Base-by-base conservation (phyloP, 64 coral and sea anemone species). In the Montipora cactus region DNA sequence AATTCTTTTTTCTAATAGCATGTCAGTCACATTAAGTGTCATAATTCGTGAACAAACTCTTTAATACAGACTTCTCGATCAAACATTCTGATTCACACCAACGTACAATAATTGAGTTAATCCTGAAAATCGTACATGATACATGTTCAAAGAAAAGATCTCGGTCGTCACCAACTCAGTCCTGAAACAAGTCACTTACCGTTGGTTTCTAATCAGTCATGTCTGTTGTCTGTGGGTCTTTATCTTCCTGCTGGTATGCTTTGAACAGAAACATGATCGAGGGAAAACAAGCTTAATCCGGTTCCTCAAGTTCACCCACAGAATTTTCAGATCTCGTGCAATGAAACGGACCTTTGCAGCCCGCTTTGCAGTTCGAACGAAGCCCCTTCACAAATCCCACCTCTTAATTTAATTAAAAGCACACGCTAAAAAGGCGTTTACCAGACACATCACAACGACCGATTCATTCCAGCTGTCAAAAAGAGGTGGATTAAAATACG, bases 401-500 rank as follows among this genome's bases (percentile, higher is more conserved):
- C 46, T 28, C 69, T 73, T 2, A 46, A 8, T 57, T 11, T 11
- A 57, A 11, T 8, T 6, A 57, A 57, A 57, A 57, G 53, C 7
- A 47, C 13, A 3, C 25, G 61, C 10, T 81, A 52, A 69, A 72
- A 51, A 37, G 82, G 82, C 82, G 19, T 71, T 18, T 50, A 49
- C 45, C 44, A n/a, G 64, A 71, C 18, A 47, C 66, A 71, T 86
- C 28, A 86, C 82, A 72, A 86, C 48, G 47, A 44, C 8, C 47
- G 66, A 86, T 86, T 86, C 82, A 86, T 86, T 7, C 18, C 1
- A 86, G 66, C 64, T 86, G 82, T 86, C 82, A 86, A 68, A 84
- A 84, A 47, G 81, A 64, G 59, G 59, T 19, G 81, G 67, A 62
- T 69, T 68, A 44, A 84, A 44, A 67, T 57, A 57, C 6, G 53